Evolutionary conservation across 1,140 invertebrate genomes (phyloP).

Genomic region (Belonocnema kinseyi): DNA sequence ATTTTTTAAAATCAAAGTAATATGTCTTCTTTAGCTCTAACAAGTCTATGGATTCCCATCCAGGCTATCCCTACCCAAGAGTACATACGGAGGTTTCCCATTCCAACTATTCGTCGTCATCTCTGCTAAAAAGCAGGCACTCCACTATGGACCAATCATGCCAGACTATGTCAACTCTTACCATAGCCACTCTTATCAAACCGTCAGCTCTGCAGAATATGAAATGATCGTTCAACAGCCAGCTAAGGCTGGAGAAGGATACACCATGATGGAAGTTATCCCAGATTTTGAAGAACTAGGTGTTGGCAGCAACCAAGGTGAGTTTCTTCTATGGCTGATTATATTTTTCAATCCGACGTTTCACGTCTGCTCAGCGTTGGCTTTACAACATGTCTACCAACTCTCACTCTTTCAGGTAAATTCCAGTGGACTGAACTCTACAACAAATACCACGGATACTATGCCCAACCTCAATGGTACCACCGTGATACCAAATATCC

Average conservation of each 20-base stretch:
- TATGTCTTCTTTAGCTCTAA: constrained; percentile 61
- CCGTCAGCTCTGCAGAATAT: constrained; percentile 67
- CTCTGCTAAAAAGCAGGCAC: constrained; percentile 64
- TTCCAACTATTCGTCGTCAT: constrained; percentile 80
- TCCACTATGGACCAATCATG: constrained; percentile 61
- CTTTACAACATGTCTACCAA: too few relatives aligned
- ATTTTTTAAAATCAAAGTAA: neutral
- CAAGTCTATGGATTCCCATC: constrained; percentile 78
- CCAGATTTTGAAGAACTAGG: constrained; percentile 49
- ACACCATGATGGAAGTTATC: constrained; percentile 62
- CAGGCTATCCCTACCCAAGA: constrained; percentile 78
- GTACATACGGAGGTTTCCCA: constrained; percentile 77
- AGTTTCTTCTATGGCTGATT: too few relatives aligned
- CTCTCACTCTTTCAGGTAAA: constrained; percentile 39
- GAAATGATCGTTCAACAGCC: constrained; percentile 49
- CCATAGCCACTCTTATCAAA: constrained; percentile 59
- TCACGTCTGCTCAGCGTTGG: too few relatives aligned
- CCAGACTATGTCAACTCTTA: constrained; percentile 61
- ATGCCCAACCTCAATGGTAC: constrained; percentile 63
- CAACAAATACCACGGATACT: constrained; percentile 64
- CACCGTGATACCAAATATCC: constrained; percentile 49
- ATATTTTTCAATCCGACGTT: too few relatives aligned
- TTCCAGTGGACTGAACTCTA: constrained; percentile 62
- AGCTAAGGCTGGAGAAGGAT: constrained; percentile 43
- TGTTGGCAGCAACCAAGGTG: constrained; percentile 32